Percentiles rank a stretch among this genome's conserved stretches.
Evolutionary conservation across 1,140 invertebrate species (phyloP).

Genomic region (Orius laevigatus): DNA sequence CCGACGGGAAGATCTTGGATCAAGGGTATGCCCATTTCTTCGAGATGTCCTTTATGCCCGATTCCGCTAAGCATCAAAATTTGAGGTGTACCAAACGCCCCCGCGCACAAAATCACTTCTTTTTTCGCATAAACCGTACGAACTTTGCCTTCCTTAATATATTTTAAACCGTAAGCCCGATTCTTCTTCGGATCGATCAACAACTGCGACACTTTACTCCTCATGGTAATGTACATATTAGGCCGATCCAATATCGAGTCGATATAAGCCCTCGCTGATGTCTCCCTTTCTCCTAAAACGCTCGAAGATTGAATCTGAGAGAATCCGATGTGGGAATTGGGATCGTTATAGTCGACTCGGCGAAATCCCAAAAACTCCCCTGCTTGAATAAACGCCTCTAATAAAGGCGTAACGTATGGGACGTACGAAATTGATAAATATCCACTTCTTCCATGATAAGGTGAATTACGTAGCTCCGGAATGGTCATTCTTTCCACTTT

Average conservation of each 20-base stretch:
- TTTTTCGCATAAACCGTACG: constrained; percentile 40
- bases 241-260: constrained; percentile 32
- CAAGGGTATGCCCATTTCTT: constrained; percentile 31
- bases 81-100: constrained; percentile 40
- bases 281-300: constrained; percentile 40
- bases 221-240: constrained; percentile 54
- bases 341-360: constrained; percentile 45
- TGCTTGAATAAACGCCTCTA: constrained; percentile 43
- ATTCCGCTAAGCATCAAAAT: constrained; percentile 52
- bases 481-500: constrained; percentile 52
- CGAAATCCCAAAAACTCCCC: constrained; percentile 38
- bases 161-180: constrained; percentile 46
- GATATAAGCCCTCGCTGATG: constrained; percentile 42
- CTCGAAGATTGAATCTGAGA: constrained; percentile 43
- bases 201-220: constrained; percentile 47
- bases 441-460: constrained; percentile 46
- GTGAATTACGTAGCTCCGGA: constrained; percentile 28
- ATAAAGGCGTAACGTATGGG: constrained; percentile 30
- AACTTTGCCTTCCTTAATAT: constrained; percentile 32
- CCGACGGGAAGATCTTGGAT: constrained; percentile 56
- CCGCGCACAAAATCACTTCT: constrained; percentile 43
- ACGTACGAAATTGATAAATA: constrained; percentile 38
- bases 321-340: constrained; percentile 34
- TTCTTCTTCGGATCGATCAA: constrained; percentile 45
- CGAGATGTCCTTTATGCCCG: constrained; percentile 37